Evolutionary conservation across 1,140 invertebrate species (phyloP).

Genomic region (Pteromalus puparum): DNA sequence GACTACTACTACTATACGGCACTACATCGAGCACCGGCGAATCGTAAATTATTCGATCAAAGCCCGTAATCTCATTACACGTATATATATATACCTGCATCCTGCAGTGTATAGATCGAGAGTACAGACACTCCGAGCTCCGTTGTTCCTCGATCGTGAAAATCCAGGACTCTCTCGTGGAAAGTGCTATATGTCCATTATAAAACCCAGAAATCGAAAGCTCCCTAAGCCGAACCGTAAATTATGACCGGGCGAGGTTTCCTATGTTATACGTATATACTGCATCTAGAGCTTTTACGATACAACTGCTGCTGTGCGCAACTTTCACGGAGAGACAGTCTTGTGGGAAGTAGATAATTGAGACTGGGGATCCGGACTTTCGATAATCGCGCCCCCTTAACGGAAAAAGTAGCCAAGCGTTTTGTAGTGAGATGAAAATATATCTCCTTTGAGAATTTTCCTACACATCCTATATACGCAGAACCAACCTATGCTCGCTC

Average conservation of each 20-base stretch:
- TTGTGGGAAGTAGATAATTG: not conserved
- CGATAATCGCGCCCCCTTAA: conserved; percentile 11
- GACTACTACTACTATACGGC: not conserved
- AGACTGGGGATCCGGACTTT: not conserved
- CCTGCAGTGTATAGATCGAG: not conserved
- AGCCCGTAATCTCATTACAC: conserved; percentile 8
- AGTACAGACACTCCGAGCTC: not conserved
- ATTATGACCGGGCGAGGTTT: not conserved
- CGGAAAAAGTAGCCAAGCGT: not conserved
- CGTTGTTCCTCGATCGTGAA: conserved; percentile 13
- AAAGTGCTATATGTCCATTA: not conserved
- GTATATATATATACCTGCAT: no score
- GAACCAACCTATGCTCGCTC: not conserved
- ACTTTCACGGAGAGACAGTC: conserved; percentile 20
- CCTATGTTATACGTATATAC: not conserved
- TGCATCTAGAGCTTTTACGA: not conserved
- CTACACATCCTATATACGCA: not conserved
- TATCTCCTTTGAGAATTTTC: not conserved
- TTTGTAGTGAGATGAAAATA: not conserved
- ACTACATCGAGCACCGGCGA: not conserved
- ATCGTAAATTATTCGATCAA: conserved; percentile 41
- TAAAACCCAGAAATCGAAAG: conserved; percentile 26
- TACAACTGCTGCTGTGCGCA: not conserved
- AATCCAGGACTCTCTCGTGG: not conserved
- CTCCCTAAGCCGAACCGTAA: not conserved